phyloP scores from a whole-genome alignment of 2,113 vertebrate species.

The Ictalurus furcatus region DNA sequence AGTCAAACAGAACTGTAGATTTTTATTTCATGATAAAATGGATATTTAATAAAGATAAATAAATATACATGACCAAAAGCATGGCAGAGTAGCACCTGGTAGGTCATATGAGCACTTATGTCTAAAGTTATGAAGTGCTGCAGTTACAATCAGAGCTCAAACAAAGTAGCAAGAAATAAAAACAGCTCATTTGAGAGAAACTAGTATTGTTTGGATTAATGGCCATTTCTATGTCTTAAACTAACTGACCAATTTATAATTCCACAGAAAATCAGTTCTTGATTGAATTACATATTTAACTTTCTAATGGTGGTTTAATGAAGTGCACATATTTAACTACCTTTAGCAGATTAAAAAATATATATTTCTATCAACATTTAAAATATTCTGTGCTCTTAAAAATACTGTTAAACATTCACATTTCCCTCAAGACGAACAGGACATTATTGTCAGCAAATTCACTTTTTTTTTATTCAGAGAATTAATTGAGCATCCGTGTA shows the following conservation, averaged over 20 bases:
- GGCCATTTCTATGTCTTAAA: slow-evolving; percentile 62
- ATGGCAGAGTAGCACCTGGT: slow-evolving; percentile 39
- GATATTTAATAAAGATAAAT: slow-evolving; percentile 48
- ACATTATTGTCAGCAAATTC: slow-evolving; percentile 55
- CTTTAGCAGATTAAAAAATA: background rate
- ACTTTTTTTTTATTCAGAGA: background rate
- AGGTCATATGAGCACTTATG: slow-evolving; percentile 49
- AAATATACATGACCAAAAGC: slow-evolving; percentile 42
- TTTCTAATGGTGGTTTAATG: background rate
- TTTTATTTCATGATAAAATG: slow-evolving; percentile 36
- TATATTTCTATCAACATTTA: background rate
- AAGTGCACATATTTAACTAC: background rate
- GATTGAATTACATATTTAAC: background rate
- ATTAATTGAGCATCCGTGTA: background rate
- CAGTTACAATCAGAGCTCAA: background rate
- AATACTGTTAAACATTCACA: background rate
- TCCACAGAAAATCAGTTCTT: background rate
- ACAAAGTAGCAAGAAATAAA: slow-evolving; percentile 7
- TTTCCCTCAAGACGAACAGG: background rate
- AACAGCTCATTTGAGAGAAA: background rate
- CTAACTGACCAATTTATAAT: slow-evolving; percentile 19
- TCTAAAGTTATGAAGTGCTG: background rate
- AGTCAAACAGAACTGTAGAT: slow-evolving; percentile 39
- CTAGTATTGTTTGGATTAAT: background rate
- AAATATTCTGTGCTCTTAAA: background rate